Evolutionary conservation across 1,140 invertebrate genomes (phyloP), one percentile per base, ranked within the genome.

Genomic region (Apolygus lucorum): DNA sequence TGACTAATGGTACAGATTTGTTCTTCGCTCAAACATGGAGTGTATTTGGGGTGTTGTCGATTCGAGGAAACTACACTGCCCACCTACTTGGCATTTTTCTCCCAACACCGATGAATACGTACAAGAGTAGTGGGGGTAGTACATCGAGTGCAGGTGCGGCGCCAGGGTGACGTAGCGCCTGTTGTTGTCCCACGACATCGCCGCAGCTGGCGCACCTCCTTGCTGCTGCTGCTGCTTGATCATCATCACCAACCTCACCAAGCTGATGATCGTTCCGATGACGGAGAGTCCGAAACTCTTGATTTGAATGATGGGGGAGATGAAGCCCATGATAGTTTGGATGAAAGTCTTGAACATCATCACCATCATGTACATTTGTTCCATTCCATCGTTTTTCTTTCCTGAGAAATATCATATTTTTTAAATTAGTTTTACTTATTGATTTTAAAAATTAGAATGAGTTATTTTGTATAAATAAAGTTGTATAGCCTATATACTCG

Each of bases 271-370:
- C 8, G 42, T 25, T 29, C 64, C 64, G 29, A 70, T 24, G 24
- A 70, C 21, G n/a, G 69, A 25, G 2, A 70, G 17, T 13, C 69
- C 69, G 28, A 70, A 64, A 27, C 69, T 63, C 28, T 70, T 70
- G 63, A 70, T 70, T 63, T 70, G 69, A 8, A 70, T 64, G 28
- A 65, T 66, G 54, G 69, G 62, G 14, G 62, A 65, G 17, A 70
- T 21, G 25, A 65, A 52, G 42, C 28, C 49, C 27, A 65, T 26
- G 1, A 63, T 21, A 2, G 64, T 65, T 17, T 17, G 24, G 17
- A 70, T 21, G 34, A 70, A 64, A 8, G 63, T 42, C 28, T 70
- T 70, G 25, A 63, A 63, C 25, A 70, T 25, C 69, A 70, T 70
- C 13, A 65, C 17, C 1, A 28, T 63, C 59, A 63, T 63, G 28